Percentiles rank a stretch among this genome's conserved stretches.
Conservation (phyloP, 2,888 invertebrate genomes). For the Prosopocoilus inquinatus region DNA sequence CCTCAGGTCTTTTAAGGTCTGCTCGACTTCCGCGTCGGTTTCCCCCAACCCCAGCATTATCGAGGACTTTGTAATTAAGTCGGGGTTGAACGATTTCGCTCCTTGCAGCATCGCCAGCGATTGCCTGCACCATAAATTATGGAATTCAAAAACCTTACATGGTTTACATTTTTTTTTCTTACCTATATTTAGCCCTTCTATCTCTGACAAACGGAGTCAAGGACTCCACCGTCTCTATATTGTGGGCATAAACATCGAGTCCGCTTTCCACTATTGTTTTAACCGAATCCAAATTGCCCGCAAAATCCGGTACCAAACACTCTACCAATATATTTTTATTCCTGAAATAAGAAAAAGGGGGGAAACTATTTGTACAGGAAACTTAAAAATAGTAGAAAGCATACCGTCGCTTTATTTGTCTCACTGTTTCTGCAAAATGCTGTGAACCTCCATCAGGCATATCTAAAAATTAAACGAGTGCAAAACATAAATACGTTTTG, state of each 20-base stretch:
- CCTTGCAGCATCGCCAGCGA: conserved; percentile 78
- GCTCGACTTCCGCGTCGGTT: conserved; percentile 80
- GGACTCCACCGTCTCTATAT: conserved; percentile 94
- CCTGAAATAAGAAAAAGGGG: conserved; percentile 49
- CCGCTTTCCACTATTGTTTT: conserved; percentile 75
- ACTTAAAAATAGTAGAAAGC: conserved; percentile 31
- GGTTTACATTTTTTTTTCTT: conserved; percentile 29
- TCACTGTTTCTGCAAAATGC: conserved; percentile 92
- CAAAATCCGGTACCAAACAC: conserved; percentile 95
- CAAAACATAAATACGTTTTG: neutral
- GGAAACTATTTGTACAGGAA: conserved; percentile 4
- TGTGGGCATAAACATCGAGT: conserved; percentile 96
- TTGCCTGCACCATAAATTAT: conserved; percentile 58
- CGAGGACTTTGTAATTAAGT: conserved; percentile 93
- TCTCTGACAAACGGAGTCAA: conserved; percentile 92
- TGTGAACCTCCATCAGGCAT: conserved; percentile 89
- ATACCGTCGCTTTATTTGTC: conserved; percentile 77
- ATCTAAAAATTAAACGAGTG: conserved; percentile 57
- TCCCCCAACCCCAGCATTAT: conserved; percentile 97
- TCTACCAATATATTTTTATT: conserved; percentile 89
- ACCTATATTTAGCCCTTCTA: conserved; percentile 83
- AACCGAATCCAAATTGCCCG: conserved; percentile 75
- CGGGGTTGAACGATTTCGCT: conserved; percentile 77
- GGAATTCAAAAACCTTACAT: conserved; percentile 41
- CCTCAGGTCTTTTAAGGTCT: conserved; percentile 84